These are phyloP conservation scores for Intellagama lesueurii DNA, from an alignment of 2,797 vertebrate species.

Conservation along the genomic window DNA sequence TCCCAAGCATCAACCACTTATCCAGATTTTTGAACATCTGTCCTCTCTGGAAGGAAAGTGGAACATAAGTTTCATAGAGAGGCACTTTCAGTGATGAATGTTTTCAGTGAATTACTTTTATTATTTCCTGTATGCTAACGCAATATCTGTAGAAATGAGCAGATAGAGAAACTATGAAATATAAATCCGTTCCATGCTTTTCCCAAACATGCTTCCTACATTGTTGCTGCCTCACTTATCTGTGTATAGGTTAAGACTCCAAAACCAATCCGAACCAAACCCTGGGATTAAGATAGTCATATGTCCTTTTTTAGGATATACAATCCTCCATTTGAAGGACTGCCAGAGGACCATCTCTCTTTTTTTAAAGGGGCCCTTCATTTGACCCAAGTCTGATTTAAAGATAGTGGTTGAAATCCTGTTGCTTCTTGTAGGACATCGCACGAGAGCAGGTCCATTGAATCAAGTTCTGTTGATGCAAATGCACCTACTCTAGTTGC, in stretches of 20 bases:
- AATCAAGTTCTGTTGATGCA: too few species aligned
- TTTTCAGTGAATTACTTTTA: neutral
- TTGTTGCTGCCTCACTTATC: neutral
- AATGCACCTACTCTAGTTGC: too few species aligned
- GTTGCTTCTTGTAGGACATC: too few species aligned
- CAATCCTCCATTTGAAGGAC: too few species aligned
- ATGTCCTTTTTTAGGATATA: too few species aligned
- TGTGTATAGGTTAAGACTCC: neutral
- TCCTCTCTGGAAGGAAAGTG: constrained; percentile 31
- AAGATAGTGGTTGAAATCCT: too few species aligned
- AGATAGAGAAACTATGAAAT: neutral
- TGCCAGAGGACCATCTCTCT: too few species aligned
- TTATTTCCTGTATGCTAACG: constrained; percentile 7
- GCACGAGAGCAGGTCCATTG: too few species aligned
- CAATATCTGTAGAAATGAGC: neutral
- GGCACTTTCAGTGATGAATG: constrained; percentile 22
- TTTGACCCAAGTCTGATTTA: too few species aligned
- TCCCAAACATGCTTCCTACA: neutral
- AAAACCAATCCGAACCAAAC: too few species aligned
- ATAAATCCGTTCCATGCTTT: neutral
- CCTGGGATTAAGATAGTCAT: too few species aligned
- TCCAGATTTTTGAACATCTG: constrained; percentile 26
- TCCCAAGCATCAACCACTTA: neutral
- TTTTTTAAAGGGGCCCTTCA: too few species aligned
- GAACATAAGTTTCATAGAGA: constrained; percentile 4